Conservation (phyloP, 2,888 invertebrate genomes). For the Orchesella flavescens region DNA sequence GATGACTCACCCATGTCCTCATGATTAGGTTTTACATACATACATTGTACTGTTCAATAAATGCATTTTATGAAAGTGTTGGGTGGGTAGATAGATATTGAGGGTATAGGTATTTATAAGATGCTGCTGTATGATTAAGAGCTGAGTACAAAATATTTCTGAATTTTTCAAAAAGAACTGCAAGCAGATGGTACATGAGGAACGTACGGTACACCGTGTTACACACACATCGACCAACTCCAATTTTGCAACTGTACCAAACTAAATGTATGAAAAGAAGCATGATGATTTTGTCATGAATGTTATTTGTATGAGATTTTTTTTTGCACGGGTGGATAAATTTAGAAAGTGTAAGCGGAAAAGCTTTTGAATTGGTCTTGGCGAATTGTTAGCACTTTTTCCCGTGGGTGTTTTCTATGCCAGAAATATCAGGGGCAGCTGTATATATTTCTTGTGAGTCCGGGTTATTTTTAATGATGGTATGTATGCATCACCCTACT, state of each 20-base stretch:
- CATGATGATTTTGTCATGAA: not conserved
- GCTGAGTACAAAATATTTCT: too few relatives aligned
- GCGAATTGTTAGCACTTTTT: slow-evolving; percentile 69
- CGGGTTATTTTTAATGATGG: slow-evolving; percentile 66
- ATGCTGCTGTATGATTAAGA: too few relatives aligned
- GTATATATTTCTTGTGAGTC: slow-evolving; percentile 58
- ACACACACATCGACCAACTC: not conserved
- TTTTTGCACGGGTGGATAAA: slow-evolving; percentile 65
- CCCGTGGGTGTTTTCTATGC: slow-evolving; percentile 68
- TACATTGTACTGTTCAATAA: too few relatives aligned
- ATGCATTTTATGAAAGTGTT: too few relatives aligned
- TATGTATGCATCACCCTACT: slow-evolving; percentile 3
- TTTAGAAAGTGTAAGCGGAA: slow-evolving; percentile 71
- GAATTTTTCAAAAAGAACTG: too few relatives aligned
- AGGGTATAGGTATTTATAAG: too few relatives aligned
- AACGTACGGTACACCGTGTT: too few relatives aligned
- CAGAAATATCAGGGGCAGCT: slow-evolving; percentile 71
- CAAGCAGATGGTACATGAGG: not conserved
- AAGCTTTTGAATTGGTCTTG: slow-evolving; percentile 66
- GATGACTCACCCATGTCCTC: too few relatives aligned
- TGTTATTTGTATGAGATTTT: not conserved
- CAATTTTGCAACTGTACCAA: not conserved
- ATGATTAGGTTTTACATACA: too few relatives aligned
- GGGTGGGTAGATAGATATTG: too few relatives aligned
- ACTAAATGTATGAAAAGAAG: slow-evolving; percentile 21